Base-by-base conservation (phyloP, 2,113 vertebrate species). In the Rhineura floridana region DNA sequence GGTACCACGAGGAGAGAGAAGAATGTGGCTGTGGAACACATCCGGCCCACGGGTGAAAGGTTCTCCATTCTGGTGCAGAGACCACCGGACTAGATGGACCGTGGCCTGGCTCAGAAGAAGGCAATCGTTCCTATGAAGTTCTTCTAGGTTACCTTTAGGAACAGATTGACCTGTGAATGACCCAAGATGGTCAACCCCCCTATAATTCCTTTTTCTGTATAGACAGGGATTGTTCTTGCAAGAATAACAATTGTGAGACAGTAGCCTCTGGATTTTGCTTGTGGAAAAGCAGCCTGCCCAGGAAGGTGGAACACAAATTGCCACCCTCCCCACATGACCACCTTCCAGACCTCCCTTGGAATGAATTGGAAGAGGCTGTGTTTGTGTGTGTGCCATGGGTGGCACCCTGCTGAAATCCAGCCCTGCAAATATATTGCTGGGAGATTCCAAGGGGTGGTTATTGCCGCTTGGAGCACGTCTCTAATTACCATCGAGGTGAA, bases 401-500 rank as follows among this genome's bases (percentile, higher is more conserved):
- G 39, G 30, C 3, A 13, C 30, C 5, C 1, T 46, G 28, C 59
- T 46, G 42, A n/a, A 86, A 63, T 9, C 67, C 82, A 83, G 63
- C 33, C 44, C 52, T 13, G 19, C 30, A n/a, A n/a, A 69, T 33
- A 72, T 4, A 1, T 48, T 30, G 28, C 46, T 17, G 30, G 39
- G 84, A 30, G 67, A 85, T 73, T 84, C 82, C 48, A 2, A 2
- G 28, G 52, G 67, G 30, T 5, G 77, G 36, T n/a, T 65, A 10
- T 33, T 6, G 5, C 69, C 25, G 75, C 25, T 77, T 48, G 12
- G 73, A 62, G 81, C 70, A 33, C 21, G 63, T 50, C 25, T 78
- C 44, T 93, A 96, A 94, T 89, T 96, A 95, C 93, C 92, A 93
- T 94, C 90, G 95, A 95, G 94, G 96, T 96, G 96, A 91, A 91